Conservation (phyloP, 2,888 invertebrate species). For the Machimus rusticus region DNA sequence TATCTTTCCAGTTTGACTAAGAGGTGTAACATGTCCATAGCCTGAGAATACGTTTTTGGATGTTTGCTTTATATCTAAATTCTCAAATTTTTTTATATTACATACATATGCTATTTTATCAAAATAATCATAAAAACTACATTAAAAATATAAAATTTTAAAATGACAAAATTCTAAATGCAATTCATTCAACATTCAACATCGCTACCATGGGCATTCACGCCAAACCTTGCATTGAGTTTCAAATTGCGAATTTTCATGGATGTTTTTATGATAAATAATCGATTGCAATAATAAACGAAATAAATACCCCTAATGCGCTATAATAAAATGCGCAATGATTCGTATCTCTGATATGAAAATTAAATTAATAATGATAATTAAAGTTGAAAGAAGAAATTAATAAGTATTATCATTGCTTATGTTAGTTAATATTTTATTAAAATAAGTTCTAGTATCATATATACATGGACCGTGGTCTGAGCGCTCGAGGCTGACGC, state of each 20-base stretch:
- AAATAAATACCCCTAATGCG: no score
- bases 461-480: no score
- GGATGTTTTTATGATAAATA: background rate
- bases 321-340: no score
- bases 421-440: background rate
- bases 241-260: background rate
- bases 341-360: no score
- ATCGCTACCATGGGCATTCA: no score
- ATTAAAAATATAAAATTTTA: background rate
- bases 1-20: slow-evolving; percentile 84
- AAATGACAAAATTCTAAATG: background rate
- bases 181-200: no score
- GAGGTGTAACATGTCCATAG: slow-evolving; percentile 88
- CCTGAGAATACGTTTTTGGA: slow-evolving; percentile 65
- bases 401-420: background rate
- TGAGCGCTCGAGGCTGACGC: no score
- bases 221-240: no score
- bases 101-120: no score
- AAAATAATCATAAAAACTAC: background rate
- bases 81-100: background rate
- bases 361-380: no score
- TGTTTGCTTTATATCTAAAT: background rate
- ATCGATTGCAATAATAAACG: background rate
- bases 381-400: no score
- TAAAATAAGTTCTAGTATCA: no score